Evolutionary conservation across 2,797 vertebrate species (phyloP).

Genomic region (Melanotaenia boesemani): DNA sequence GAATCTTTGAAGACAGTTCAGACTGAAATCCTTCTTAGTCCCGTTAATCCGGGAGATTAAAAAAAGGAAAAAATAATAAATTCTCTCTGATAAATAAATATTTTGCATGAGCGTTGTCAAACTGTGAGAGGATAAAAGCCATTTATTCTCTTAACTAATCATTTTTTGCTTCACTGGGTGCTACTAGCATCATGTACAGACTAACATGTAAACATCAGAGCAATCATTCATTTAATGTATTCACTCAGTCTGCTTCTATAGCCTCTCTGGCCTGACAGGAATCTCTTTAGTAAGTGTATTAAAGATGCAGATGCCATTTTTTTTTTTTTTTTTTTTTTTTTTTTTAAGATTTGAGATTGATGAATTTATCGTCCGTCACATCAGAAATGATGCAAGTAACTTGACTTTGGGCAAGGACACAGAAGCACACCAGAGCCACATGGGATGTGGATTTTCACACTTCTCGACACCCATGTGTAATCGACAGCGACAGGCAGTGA

Average conservation of each 20-base stretch:
- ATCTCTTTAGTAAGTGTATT: slow-evolving; percentile 33
- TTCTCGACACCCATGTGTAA: slow-evolving; percentile 63
- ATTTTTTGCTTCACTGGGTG: slow-evolving; percentile 23
- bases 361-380: slow-evolving; percentile 42
- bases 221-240: slow-evolving; percentile 29
- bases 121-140: slow-evolving; percentile 39
- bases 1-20: slow-evolving; percentile 29
- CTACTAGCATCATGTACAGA: slow-evolving; percentile 40
- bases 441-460: slow-evolving; percentile 78
- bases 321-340: slow-evolving; percentile 4
- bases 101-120: neutral
- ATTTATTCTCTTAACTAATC: slow-evolving; percentile 45
- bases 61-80: slow-evolving; percentile 12
- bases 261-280: slow-evolving; percentile 51
- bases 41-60: slow-evolving; percentile 51
- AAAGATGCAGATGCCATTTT: neutral
- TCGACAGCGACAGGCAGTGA: slow-evolving; percentile 78
- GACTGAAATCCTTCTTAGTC: slow-evolving; percentile 38
- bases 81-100: slow-evolving; percentile 26
- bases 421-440: slow-evolving; percentile 48
- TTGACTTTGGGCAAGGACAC: slow-evolving; percentile 79
- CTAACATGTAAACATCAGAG: slow-evolving; percentile 48
- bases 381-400: slow-evolving; percentile 41
- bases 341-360: slow-evolving; percentile 14
- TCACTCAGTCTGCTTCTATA: slow-evolving; percentile 28